phyloP scores from a whole-genome alignment of 2,888 invertebrate species.

The Ligdia adustata region DNA sequence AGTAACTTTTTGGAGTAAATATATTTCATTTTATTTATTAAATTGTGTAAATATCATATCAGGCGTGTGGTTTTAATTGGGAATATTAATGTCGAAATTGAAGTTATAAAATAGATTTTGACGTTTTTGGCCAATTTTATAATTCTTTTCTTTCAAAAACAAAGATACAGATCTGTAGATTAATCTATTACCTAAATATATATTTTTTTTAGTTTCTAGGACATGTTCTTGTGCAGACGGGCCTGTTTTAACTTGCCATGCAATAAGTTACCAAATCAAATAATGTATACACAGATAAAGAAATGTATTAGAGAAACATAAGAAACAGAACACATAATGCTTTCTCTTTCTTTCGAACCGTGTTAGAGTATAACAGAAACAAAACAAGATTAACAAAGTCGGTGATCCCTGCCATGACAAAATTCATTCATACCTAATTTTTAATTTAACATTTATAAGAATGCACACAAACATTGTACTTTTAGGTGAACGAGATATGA shows the following conservation, averaged over 20 bases:
- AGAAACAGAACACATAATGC: slow-evolving; percentile 25
- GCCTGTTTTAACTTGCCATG: slow-evolving; percentile 9
- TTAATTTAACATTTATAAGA: slow-evolving; percentile 42
- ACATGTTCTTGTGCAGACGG: too few relatives aligned
- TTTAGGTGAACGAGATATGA: slow-evolving; percentile 50
- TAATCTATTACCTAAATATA: too few relatives aligned
- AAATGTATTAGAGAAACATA: slow-evolving; percentile 18
- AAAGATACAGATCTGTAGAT: too few relatives aligned
- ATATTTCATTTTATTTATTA: too few relatives aligned
- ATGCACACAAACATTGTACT: slow-evolving; percentile 66
- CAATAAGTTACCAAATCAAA: slow-evolving; percentile 13
- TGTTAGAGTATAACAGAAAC: slow-evolving; percentile 18
- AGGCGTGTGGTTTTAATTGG: too few relatives aligned
- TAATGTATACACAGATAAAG: slow-evolving; percentile 21
- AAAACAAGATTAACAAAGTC: slow-evolving; percentile 15
- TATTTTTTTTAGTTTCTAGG: too few relatives aligned
- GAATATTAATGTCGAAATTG: too few relatives aligned
- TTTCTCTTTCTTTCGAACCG: slow-evolving; percentile 2
- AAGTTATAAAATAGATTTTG: too few relatives aligned
- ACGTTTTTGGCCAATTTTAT: too few relatives aligned
- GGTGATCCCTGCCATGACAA: slow-evolving; percentile 30
- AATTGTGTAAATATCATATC: too few relatives aligned
- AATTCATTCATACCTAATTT: slow-evolving; percentile 38
- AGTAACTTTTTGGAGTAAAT: too few relatives aligned
- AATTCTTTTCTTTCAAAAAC: too few relatives aligned